Base-by-base conservation (phyloP, 2,797 vertebrate species). In the Diceros bicornis region DNA sequence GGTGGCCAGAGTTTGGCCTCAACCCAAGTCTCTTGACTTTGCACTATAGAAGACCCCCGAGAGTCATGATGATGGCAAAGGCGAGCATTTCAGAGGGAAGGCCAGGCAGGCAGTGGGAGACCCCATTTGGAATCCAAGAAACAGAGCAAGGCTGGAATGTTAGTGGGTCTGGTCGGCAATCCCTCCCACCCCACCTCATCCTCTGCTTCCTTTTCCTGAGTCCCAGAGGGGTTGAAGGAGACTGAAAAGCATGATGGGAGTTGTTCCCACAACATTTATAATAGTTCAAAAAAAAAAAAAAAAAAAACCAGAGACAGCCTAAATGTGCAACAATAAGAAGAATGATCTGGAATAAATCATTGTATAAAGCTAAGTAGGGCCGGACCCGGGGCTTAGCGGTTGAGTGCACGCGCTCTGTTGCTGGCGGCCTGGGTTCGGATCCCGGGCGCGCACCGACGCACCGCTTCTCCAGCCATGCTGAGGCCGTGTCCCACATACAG, bases 291-390 rank as follows among this genome's bases (percentile, higher is more conserved):
- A 41, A 78, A 64, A 59, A 47, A 41, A 41, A 32, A 77, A 37
- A 29, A 55, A 41, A 78, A 64, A 59, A 34, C 9, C 69, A 69
- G 34, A n/a, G 57, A 23, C 4, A 78, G 32, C 25, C 34, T 86
- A 69, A 62, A 86, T 87, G 20, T 77, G n/a, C n/a, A 74, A 55
- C 29, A 32, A 41, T 21, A 68, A 13, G 18, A 11, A 82, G 81
- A 66, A 74, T 34, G 34, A 93, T 14, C 61, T 68, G 52, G 90
- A 90, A 90, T 85, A 91, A 55, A 91, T 55, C 61, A 55, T 13
- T 78, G 41, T 62, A 59, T n/a, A 34, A 89, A 81, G n/a, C 27
- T 69, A 92, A 62, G 32, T 74, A 29, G 32, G n/a, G n/a, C n/a
- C n/a, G n/a, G n/a, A n/a, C n/a, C n/a, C n/a, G n/a, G n/a, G n/a